A percentile compares a stretch with the other conserved stretches of the same genome.
phyloP scores from a whole-genome alignment of 2,888 invertebrate genomes.

The Bimastos eiseni region DNA sequence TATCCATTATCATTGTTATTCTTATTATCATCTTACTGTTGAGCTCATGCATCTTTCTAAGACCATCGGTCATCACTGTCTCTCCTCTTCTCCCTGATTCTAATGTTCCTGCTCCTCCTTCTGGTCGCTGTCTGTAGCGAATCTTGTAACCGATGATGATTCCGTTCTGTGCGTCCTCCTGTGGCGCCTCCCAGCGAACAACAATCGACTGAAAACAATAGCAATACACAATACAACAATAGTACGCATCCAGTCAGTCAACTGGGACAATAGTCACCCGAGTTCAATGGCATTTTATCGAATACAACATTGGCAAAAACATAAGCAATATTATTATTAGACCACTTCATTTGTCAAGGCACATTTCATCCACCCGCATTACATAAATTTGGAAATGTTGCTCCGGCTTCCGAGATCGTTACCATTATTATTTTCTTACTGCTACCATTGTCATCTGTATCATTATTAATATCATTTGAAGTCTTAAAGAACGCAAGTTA shows the following conservation, averaged over 20 bases:
- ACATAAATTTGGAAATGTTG: too few species aligned
- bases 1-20: too few species aligned
- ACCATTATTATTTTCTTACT: too few species aligned
- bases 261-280: not conserved
- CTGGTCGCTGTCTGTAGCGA: conserved; percentile 70
- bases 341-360: too few species aligned
- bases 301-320: too few species aligned
- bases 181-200: conserved; percentile 87
- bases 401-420: too few species aligned
- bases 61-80: conserved; percentile 78
- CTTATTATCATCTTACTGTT: conserved; percentile 65
- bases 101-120: conserved; percentile 8
- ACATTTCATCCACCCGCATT: too few species aligned
- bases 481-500: too few species aligned
- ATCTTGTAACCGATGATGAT: conserved; percentile 95
- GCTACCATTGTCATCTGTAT: too few species aligned
- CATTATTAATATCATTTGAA: too few species aligned
- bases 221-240: not conserved
- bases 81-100: not conserved
- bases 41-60: conserved; percentile 77
- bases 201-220: conserved; percentile 30
- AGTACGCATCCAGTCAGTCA: not conserved
- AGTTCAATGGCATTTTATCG: too few species aligned
- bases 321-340: too few species aligned
- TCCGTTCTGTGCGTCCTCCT: conserved; percentile 82